Evolutionary conservation across 2,113 vertebrate species (phyloP).

Genomic region (Maccullochella peelii): DNA sequence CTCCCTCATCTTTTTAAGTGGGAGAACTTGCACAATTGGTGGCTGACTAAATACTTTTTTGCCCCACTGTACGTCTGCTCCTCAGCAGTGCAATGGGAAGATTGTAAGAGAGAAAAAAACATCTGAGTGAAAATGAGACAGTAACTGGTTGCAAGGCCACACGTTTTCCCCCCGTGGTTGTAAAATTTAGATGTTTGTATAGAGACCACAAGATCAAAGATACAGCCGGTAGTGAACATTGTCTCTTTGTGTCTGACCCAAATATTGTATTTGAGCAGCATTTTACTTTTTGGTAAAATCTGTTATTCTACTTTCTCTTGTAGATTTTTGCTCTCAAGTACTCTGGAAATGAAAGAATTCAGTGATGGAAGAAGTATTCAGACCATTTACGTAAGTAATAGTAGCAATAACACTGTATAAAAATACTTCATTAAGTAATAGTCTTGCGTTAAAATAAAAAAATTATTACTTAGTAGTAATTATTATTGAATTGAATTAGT

Average conservation of each 20-base stretch:
- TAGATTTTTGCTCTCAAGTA: background rate
- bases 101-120: background rate
- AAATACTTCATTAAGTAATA: background rate
- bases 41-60: too few relatives aligned
- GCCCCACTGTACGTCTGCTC: too few relatives aligned
- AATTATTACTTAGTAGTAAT: background rate
- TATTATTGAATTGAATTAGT: too few relatives aligned
- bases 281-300: background rate
- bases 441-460: background rate
- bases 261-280: background rate
- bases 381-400: background rate
- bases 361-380: background rate
- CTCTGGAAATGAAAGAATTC: background rate
- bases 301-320: background rate
- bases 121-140: background rate
- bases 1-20: too few relatives aligned
- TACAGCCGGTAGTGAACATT: background rate
- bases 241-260: constrained; percentile 13
- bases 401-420: background rate
- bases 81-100: background rate
- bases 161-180: background rate
- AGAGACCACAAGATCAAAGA: constrained; percentile 41
- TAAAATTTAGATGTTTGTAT: background rate
- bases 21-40: too few relatives aligned
- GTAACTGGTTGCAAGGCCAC: constrained; percentile 1